Conservation (phyloP, 1,140 invertebrate species). For the Subanguina moxae region DNA sequence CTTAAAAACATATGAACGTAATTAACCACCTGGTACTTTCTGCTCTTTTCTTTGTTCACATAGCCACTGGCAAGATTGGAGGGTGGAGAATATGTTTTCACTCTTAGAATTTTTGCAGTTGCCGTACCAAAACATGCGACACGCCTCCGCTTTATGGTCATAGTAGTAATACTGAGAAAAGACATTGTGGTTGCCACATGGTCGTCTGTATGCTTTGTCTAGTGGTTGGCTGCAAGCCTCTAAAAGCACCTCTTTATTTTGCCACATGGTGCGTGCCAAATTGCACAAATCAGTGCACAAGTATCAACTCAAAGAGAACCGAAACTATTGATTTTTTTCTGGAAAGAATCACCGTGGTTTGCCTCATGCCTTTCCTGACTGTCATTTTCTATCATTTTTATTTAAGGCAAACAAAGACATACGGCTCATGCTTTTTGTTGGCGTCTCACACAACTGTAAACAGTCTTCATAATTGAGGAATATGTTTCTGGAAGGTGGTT, state of each 20-base stretch:
- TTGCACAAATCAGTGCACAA: too few relatives aligned
- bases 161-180: conserved; percentile 51
- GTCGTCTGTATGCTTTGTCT: conserved; percentile 40
- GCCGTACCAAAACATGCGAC: conserved; percentile 54
- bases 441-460: conserved; percentile 25
- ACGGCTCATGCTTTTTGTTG: conserved; percentile 17
- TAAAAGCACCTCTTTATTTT: conserved; percentile 20
- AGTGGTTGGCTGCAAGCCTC: conserved; percentile 46
- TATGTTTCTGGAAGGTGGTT: conserved; percentile 20
- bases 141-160: conserved; percentile 32
- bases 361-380: too few relatives aligned
- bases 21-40: conserved; percentile 38
- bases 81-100: conserved; percentile 46
- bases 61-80: conserved; percentile 52
- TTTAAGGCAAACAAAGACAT: too few relatives aligned
- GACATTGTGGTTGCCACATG: conserved; percentile 30
- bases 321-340: too few relatives aligned
- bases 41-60: conserved; percentile 45
- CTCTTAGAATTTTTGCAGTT: conserved; percentile 44
- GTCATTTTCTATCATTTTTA: too few relatives aligned
- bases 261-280: neutral
- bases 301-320: too few relatives aligned
- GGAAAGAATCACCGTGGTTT: too few relatives aligned
- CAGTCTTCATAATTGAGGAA: conserved; percentile 23
- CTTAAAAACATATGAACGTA: neutral